Percentiles rank a stretch among this genome's conserved stretches.
Evolutionary conservation across 2,113 vertebrate genomes (phyloP).

Genomic region (Nanger granti): DNA sequence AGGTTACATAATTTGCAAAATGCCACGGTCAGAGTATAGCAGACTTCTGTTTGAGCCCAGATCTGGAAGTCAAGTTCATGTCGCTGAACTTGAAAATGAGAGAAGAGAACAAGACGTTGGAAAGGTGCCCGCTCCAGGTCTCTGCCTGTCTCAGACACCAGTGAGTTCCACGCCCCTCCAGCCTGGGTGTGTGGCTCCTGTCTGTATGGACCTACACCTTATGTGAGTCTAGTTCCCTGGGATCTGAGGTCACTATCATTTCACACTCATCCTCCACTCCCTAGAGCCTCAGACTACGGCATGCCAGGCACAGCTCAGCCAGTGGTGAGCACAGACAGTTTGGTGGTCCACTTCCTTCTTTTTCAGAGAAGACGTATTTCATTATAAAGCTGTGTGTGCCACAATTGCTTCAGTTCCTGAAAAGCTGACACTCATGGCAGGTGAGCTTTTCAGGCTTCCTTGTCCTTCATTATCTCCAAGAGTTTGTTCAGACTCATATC

Average conservation of each 20-base stretch:
- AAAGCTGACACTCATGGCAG: no score
- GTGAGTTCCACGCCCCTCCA: background rate
- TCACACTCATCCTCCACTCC: background rate
- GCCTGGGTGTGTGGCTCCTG: rapidly evolving
- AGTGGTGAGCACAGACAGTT: rapidly evolving
- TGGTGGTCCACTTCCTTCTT: background rate
- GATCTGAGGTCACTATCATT: background rate
- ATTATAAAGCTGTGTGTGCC: background rate
- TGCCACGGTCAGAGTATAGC: background rate
- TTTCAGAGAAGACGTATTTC: background rate
- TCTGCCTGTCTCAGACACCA: rapidly evolving
- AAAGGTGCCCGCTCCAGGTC: rapidly evolving
- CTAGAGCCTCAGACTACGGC: background rate
- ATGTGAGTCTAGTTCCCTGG: rapidly evolving
- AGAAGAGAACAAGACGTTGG: background rate
- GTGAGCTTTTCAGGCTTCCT: background rate
- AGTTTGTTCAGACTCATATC: background rate
- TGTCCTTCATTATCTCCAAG: background rate
- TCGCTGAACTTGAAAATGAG: background rate
- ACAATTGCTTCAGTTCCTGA: background rate
- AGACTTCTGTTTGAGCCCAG: background rate
- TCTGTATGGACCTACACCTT: rapidly evolving
- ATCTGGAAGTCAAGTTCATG: background rate
- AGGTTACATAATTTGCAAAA: background rate
- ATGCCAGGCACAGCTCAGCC: background rate